Percentiles rank a stretch among this genome's conserved stretches.
These are phyloP conservation scores for Heliconius cydno DNA, from an alignment of 2,888 invertebrate genomes.

Conservation along the genomic window DNA sequence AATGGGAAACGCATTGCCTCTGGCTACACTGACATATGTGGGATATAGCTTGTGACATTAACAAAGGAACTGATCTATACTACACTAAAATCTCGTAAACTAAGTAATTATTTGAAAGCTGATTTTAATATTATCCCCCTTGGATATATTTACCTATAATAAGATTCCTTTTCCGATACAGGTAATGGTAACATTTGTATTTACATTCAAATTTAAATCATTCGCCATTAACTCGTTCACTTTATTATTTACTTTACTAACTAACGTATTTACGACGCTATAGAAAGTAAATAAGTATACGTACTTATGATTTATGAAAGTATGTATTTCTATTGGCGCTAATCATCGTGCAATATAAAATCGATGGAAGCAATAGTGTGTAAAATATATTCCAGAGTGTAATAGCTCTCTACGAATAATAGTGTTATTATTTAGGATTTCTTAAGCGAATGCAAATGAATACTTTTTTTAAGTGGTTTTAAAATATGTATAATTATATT, in stretches of 20 bases:
- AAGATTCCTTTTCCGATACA: too few relatives aligned
- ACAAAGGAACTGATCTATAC: too few relatives aligned
- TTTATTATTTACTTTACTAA: not conserved
- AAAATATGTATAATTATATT: too few relatives aligned
- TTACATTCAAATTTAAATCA: not conserved
- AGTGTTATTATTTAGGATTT: slow-evolving; percentile 18
- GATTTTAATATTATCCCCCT: not conserved
- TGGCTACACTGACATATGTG: too few relatives aligned
- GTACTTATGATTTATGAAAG: not conserved
- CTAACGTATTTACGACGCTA: not conserved
- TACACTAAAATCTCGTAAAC: too few relatives aligned
- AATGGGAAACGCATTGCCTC: too few relatives aligned
- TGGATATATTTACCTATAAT: too few relatives aligned
- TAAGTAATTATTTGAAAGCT: not conserved
- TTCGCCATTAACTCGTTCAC: not conserved
- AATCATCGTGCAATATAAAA: slow-evolving; percentile 26
- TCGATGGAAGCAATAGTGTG: slow-evolving; percentile 31
- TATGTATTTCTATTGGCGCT: slow-evolving; percentile 3
- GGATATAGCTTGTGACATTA: too few relatives aligned
- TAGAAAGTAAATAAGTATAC: not conserved
- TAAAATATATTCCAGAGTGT: slow-evolving; percentile 32
- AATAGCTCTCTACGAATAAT: slow-evolving; percentile 18
- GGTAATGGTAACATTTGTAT: not conserved
- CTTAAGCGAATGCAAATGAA: slow-evolving; percentile 23
- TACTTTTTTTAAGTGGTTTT: slow-evolving; percentile 3